phyloP scores from a whole-genome alignment of 2,113 vertebrate species.

The Bufo bufo region DNA sequence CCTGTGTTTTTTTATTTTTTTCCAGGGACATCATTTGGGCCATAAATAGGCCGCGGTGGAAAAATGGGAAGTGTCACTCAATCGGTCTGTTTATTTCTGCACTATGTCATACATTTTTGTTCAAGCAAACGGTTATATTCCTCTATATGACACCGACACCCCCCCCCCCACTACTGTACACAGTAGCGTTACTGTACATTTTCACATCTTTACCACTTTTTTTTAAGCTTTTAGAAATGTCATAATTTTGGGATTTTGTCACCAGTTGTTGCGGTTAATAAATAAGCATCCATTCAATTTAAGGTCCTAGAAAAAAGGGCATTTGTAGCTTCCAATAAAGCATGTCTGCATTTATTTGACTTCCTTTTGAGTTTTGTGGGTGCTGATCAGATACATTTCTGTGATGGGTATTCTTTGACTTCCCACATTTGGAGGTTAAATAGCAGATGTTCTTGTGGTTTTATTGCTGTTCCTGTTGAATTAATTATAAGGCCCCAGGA shows the following conservation, averaged over 20 bases:
- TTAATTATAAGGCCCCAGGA: background rate
- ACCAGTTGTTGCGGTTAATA: background rate
- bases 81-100: constrained; percentile 11
- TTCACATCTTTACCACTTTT: background rate
- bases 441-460: background rate
- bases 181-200: no score
- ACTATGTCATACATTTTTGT: background rate
- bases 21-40: constrained; percentile 24
- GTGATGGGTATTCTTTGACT: background rate
- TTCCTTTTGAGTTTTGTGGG: background rate
- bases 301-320: background rate
- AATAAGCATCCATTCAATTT: background rate
- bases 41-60: background rate
- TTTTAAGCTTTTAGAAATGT: background rate
- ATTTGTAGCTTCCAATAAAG: background rate
- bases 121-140: background rate
- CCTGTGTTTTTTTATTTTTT: constrained; percentile 3
- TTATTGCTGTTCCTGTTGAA: background rate
- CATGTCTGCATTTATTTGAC: background rate
- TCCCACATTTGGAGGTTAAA: background rate
- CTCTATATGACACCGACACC: background rate
- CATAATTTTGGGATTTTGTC: no score
- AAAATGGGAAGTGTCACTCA: constrained; percentile 30
- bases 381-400: background rate
- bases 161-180: background rate